Base-by-base conservation (phyloP, 2,113 vertebrate genomes). In the Sander vitreus region DNA sequence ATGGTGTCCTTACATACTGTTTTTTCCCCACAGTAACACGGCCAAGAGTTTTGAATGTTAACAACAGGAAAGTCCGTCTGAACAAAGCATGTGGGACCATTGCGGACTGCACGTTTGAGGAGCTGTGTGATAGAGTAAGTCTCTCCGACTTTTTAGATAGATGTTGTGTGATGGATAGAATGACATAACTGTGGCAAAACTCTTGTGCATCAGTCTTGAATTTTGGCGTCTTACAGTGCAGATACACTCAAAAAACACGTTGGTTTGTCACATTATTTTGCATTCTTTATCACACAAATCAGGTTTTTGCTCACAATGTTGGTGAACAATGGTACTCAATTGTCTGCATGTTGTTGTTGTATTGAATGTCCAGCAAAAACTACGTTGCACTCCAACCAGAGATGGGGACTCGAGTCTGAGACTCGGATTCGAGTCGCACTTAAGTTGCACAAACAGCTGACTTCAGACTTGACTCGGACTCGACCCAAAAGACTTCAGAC, bases 51-150 rank as follows among this genome's bases (percentile, higher is more conserved):
- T 92, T 99, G 76, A 98, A 97, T 89, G 96, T 99, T 84, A 95
- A 97, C 91, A 97, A 97, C 94, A 96, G 98, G 95, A 97, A 96
- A 89, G 95, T 99, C 83, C 94, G 91, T 72, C 96, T 99, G 95
- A 94, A 95, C 94, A 99, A 98, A 96, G 97, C 97, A 0, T 99
- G 98, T 90, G 98, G 98, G 96, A 97, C 97, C 94, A 85, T 99
- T 58, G 96, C 95, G 81, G 98, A 99, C 96, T 99, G 97, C 93
- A 98, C 97, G 0, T 99, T 99, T 95, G 96, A 99, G 93, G 98
- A 99, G 96, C 96, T 99, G 60, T 99, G 98, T 25, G 97, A 99
- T 83, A 95, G 96, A 95, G 98, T 93, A 57, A 87, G 92, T 80
- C 43, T 45, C 30, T 72, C 16, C 2, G 15, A 21, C 10, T 8